Evolutionary conservation across 2,113 vertebrate genomes (phyloP).

Genomic region (Trogon surrucura): DNA sequence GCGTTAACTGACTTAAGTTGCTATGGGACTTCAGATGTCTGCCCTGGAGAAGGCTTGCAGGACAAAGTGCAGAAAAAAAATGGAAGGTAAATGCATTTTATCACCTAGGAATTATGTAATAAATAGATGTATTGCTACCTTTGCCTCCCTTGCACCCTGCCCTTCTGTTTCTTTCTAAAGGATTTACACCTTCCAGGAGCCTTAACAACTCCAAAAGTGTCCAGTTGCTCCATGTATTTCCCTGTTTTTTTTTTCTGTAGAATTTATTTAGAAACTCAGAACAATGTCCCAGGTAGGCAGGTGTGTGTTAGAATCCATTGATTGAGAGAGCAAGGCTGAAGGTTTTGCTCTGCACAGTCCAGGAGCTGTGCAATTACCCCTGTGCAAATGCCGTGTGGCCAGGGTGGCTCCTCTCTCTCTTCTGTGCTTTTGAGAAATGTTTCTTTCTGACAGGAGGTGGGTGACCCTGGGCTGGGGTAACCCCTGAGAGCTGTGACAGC

Average conservation of each 20-base stretch:
- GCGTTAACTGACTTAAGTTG: not conserved
- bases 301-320: accelerated
- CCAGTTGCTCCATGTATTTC: not conserved
- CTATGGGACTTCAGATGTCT: not conserved
- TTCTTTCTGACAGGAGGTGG: not conserved
- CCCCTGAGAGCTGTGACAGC: not conserved
- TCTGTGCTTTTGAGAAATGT: not conserved
- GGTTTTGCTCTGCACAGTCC: not conserved
- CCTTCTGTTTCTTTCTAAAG: not conserved
- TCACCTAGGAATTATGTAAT: not conserved
- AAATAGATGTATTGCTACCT: not conserved
- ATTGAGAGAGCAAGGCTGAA: not conserved
- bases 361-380: not conserved
- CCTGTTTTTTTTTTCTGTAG: not conserved
- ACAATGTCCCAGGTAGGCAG: not conserved
- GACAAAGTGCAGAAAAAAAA: not conserved
- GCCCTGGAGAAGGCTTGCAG: not conserved
- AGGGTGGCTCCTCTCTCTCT: too few relatives aligned
- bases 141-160: not conserved
- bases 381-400: not conserved
- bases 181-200: not conserved
- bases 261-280: not conserved
- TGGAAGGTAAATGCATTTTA: not conserved
- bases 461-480: not conserved
- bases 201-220: not conserved